Evolutionary conservation across 2,797 vertebrate species (phyloP).

Genomic region (Microhierax caerulescens): DNA sequence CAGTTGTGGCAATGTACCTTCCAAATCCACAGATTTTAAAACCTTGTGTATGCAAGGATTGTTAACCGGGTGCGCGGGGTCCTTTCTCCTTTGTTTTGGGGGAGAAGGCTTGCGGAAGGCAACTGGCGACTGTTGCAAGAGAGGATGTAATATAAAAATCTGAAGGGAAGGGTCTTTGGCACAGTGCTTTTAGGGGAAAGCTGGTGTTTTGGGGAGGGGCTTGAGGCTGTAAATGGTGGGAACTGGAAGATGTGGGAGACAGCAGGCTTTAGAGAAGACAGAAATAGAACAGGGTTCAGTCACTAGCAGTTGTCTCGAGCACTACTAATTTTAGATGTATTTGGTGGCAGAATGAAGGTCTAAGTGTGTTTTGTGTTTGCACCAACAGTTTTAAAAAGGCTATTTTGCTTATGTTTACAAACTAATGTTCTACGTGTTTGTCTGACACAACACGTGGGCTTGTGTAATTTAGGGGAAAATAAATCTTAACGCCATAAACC

Average conservation of each 20-base stretch:
- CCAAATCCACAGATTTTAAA: not conserved
- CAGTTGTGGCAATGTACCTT: not conserved
- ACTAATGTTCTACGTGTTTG: not conserved
- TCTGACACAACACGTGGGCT: not conserved
- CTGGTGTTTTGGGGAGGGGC: not conserved
- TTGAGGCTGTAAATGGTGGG: not conserved
- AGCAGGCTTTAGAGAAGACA: not conserved
- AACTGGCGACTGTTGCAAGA: not conserved
- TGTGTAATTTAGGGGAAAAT: not conserved
- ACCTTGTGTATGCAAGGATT: not conserved
- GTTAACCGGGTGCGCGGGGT: rapidly evolving
- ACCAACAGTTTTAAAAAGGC: not conserved
- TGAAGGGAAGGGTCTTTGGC: not conserved
- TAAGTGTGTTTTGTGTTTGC: not conserved
- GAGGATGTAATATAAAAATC: not conserved
- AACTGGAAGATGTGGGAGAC: not conserved
- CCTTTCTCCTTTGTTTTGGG: not conserved
- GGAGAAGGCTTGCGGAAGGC: not conserved
- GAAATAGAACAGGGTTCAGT: not conserved
- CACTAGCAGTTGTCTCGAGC: rapidly evolving
- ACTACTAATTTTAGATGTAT: not conserved
- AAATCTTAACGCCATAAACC: not conserved
- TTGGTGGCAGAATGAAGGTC: not conserved
- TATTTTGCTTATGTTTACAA: not conserved
- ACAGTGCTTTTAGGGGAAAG: not conserved